These are phyloP conservation scores for Apodemia duryi DNA, from an alignment of 2,888 invertebrate species.

Conservation along the genomic window DNA sequence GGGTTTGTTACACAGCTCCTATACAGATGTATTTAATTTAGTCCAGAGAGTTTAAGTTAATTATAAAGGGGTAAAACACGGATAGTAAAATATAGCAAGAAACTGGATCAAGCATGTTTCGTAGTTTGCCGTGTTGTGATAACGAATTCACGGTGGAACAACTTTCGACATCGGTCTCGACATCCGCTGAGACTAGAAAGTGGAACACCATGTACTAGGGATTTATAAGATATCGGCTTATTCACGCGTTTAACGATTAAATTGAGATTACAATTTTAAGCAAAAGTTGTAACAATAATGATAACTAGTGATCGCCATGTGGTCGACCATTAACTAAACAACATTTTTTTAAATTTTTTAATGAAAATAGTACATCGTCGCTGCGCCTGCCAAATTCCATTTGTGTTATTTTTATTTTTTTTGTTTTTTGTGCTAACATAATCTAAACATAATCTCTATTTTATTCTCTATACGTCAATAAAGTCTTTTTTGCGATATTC, in stretches of 20 bases:
- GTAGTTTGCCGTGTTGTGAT: slow-evolving; percentile 18
- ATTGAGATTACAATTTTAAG: background rate
- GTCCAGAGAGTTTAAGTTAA: background rate
- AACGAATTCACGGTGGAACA: slow-evolving; percentile 22
- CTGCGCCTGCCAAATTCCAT: no score
- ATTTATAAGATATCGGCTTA: slow-evolving; percentile 18
- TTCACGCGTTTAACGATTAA: background rate
- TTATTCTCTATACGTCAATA: no score
- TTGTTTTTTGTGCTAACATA: no score
- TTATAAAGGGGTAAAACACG: background rate
- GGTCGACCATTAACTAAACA: no score
- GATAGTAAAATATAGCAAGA: background rate
- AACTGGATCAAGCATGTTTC: slow-evolving; percentile 4
- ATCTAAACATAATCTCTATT: no score
- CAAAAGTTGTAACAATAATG: no score
- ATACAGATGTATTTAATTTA: background rate
- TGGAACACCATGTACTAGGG: slow-evolving; percentile 33
- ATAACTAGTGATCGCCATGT: no score
- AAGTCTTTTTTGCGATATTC: no score
- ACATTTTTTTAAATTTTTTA: no score
- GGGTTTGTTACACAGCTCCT: no score
- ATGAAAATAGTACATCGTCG: no score
- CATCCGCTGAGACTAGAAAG: slow-evolving; percentile 42
- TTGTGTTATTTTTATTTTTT: no score
- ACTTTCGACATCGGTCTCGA: slow-evolving; percentile 43